Evolutionary conservation across 2,888 invertebrate genomes (phyloP).

Genomic region (Augiades crinisus): DNA sequence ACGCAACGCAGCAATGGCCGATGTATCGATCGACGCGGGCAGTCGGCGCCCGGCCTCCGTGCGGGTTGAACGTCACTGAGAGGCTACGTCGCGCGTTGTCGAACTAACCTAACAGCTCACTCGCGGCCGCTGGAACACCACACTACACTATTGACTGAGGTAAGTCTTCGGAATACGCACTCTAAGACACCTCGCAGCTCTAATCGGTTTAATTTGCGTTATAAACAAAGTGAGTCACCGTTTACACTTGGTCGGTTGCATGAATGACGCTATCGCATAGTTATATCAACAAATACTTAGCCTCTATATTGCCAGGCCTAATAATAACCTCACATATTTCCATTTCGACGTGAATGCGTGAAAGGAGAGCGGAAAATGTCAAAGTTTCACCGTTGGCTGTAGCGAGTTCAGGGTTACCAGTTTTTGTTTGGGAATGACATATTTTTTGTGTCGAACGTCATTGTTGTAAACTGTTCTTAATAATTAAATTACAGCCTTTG

Average conservation of each 20-base stretch:
- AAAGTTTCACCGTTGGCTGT: constrained; percentile 10
- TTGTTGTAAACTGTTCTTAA: neutral
- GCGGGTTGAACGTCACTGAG: constrained; percentile 53
- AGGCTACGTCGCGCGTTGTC: constrained; percentile 34
- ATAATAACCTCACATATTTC: constrained; percentile 6
- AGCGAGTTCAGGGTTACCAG: constrained; percentile 10
- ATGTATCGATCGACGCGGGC: constrained; percentile 71
- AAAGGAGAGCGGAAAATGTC: neutral
- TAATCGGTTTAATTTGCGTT: neutral
- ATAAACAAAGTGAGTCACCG: constrained; percentile 15
- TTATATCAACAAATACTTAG: constrained; percentile 24
- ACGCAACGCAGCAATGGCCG: constrained; percentile 67
- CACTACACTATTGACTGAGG: constrained; percentile 23
- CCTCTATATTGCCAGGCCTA: constrained; percentile 19
- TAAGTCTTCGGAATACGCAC: constrained; percentile 27
- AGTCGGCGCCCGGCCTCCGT: constrained; percentile 69
- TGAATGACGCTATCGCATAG: constrained; percentile 22
- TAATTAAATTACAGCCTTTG: neutral
- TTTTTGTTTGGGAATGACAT: constrained; percentile 15
- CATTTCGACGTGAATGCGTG: neutral
- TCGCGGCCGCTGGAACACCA: constrained; percentile 17
- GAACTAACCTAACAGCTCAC: constrained; percentile 34
- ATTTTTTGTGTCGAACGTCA: constrained; percentile 12
- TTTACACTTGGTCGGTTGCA: constrained; percentile 16
- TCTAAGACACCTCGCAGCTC: neutral